Evolutionary conservation across 2,888 invertebrate species (phyloP).

Genomic region (Platerodrilus igneus): DNA sequence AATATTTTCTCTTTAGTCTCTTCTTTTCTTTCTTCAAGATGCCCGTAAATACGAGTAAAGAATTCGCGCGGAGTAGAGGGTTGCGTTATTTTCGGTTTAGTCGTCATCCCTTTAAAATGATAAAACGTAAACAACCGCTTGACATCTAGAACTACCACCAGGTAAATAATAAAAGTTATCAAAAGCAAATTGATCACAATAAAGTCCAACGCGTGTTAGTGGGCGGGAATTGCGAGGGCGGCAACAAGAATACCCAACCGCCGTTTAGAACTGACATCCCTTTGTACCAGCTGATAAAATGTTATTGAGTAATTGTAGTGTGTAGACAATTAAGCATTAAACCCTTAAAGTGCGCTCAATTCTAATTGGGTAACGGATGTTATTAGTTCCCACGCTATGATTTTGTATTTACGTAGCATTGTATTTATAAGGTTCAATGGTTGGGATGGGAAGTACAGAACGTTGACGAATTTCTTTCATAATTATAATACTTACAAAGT

Average conservation of each 20-base stretch:
- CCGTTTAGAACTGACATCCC: conserved; percentile 25
- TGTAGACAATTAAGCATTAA: conserved; percentile 17
- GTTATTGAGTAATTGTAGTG: conserved; percentile 17
- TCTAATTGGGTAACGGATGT: conserved; percentile 17
- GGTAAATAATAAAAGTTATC: conserved; percentile 20
- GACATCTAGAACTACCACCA: conserved; percentile 6
- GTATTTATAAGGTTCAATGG: not conserved
- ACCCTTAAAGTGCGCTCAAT: conserved; percentile 9
- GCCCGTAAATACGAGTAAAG: conserved; percentile 75
- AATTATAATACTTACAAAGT: too few relatives aligned
- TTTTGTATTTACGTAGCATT: conserved; percentile 6
- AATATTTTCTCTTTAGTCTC: conserved; percentile 20
- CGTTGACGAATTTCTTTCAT: not conserved
- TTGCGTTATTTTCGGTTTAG: conserved; percentile 37
- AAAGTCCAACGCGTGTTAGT: conserved; percentile 15
- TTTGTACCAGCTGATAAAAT: conserved; percentile 14
- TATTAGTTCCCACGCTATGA: conserved; percentile 7
- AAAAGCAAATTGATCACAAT: conserved; percentile 18
- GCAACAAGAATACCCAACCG: conserved; percentile 27
- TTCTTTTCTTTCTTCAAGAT: conserved; percentile 54
- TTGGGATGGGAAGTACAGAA: not conserved
- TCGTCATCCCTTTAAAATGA: conserved; percentile 17
- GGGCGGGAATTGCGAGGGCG: conserved; percentile 27
- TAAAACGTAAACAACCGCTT: not conserved
- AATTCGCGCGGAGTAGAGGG: conserved; percentile 78